phyloP scores from a whole-genome alignment of 2,797 vertebrate genomes.

The Rhinatrema bivittatum region DNA sequence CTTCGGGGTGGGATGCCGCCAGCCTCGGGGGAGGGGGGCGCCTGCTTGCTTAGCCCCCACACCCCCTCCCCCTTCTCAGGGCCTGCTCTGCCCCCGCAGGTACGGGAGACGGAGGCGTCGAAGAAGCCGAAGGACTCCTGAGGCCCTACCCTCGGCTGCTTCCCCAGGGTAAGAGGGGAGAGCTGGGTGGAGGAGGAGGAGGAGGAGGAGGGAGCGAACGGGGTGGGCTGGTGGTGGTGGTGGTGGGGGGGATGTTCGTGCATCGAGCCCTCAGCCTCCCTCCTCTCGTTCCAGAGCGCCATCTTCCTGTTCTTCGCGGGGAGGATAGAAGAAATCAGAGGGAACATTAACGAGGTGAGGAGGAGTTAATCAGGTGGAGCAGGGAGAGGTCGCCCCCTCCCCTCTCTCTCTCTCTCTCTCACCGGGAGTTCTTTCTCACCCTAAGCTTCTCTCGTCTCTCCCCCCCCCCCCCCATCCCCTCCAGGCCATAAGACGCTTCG shows the following conservation, averaged over 20 bases:
- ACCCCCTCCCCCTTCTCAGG: not conserved
- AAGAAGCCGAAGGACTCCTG: constrained; percentile 60
- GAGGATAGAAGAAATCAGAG: constrained; percentile 75
- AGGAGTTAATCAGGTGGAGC: no score
- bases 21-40: not conserved
- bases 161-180: constrained; percentile 63
- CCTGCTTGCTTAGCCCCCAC: not conserved
- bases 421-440: not conserved
- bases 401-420: not conserved
- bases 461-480: not conserved
- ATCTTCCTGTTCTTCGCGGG: constrained; percentile 81
- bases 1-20: not conserved
- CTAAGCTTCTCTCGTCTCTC: not conserved
- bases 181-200: no score
- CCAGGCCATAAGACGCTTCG: constrained; percentile 69
- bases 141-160: constrained; percentile 61
- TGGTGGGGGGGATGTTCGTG: not conserved
- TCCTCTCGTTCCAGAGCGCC: constrained; percentile 54
- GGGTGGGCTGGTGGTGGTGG: no score
- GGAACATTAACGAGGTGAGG: constrained; percentile 71
- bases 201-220: no score
- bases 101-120: constrained; percentile 65
- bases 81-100: constrained; percentile 36
- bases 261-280: not conserved
- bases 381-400: no score